Evolutionary conservation across 2,888 invertebrate species (phyloP), one percentile per base, ranked within the genome.

Genomic region (Itoplectis maculator): DNA sequence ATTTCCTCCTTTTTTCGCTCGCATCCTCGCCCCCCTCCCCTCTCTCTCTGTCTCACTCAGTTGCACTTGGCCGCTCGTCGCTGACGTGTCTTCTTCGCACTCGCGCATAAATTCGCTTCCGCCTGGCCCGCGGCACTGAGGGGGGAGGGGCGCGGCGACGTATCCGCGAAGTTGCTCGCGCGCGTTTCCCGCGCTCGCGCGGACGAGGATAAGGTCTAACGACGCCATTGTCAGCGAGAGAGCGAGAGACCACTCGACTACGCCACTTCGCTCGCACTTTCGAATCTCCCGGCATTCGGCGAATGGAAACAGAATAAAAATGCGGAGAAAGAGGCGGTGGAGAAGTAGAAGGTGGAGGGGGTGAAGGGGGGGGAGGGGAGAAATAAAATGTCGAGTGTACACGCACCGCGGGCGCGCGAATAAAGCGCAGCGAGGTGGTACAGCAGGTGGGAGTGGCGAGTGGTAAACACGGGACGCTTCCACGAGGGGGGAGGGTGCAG

Each of bases 191-290:
- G 85, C 84, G 82, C 86, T 85, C 35, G 35, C 83, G 85, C 84
- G 82, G 84, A 87, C 85, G 86, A 86, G 80, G 40, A 87, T 86
- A 82, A 76, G 79, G 86, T 84, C 88, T 88, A 87, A 88, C 89
- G 87, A 88, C 86, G 88, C 86, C 88, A 90, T 90, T 89, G 91
- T 90, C 84, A 77, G 83, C 84, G 75, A 37, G 80, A 37, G 80
- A 37, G 80, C 23, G 80, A 76, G 79, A 66, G 78, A 86, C 85
- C 90, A 85, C 88, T 87, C 85, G 83, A 86, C 74, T n/a, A 72
- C 86, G 87, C 85, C 86, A 85, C 88, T 87, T 86, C 85, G 83
- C 85, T 87, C 85, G 85, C 86, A 86, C 87, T 88, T 87, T 86
- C 85, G 85, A 83, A 83, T 61, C 61, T n/a, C 70, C 37, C 3